These are phyloP conservation scores for Pocota personata DNA, from an alignment of 2,888 invertebrate genomes.

Conservation along the genomic window DNA sequence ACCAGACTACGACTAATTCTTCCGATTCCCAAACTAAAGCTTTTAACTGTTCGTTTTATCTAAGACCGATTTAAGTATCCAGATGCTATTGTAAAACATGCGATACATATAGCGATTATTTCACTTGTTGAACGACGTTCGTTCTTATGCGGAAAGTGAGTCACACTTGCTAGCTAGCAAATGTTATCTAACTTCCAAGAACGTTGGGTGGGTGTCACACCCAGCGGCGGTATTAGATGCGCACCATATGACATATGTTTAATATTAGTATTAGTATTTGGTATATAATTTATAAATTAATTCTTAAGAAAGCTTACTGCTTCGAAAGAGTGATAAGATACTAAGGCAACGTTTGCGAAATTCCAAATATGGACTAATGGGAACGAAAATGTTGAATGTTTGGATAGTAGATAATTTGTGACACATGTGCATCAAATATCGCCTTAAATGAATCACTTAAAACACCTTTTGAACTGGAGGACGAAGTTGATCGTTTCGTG, in stretches of 20 bases:
- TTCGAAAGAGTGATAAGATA: neutral
- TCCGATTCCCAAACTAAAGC: neutral
- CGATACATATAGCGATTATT: neutral
- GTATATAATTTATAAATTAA: neutral
- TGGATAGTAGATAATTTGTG: neutral
- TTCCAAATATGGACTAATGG: neutral
- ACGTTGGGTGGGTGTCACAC: neutral
- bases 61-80: neutral
- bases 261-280: neutral
- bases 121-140: neutral
- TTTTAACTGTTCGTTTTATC: conserved; percentile 11
- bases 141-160: neutral
- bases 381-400: neutral
- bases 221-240: neutral
- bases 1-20: neutral
- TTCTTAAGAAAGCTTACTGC: neutral
- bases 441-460: no score
- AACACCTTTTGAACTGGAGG: no score
- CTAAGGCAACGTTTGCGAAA: neutral
- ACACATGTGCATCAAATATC: no score
- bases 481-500: no score
- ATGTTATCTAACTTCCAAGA: neutral
- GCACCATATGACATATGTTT: neutral
- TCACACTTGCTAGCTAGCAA: neutral
- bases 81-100: neutral